A percentile compares a stretch with the other conserved stretches of the same genome.
Evolutionary conservation across 2,797 vertebrate species (phyloP).

Genomic region (Scomberomorus guttatus): DNA sequence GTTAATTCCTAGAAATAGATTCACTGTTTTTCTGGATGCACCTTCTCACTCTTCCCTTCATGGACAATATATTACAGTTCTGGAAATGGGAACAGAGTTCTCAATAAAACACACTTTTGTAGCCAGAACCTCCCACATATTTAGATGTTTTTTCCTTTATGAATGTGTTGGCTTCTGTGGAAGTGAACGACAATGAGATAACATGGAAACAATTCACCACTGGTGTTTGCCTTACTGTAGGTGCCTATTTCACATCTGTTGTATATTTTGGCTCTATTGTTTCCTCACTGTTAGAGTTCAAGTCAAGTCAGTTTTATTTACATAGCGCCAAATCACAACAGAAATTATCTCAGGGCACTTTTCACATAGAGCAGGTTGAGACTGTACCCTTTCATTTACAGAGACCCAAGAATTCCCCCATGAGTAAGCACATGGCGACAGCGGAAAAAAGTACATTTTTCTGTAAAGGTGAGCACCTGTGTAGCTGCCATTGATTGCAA

Average conservation of each 20-base stretch:
- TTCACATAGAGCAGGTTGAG: too few species aligned
- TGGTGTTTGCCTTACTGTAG: neutral
- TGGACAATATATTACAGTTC: neutral
- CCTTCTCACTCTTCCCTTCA: neutral
- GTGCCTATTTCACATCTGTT: neutral
- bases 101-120: too few species aligned
- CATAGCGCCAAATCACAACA: too few species aligned
- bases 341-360: too few species aligned
- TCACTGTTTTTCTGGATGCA: neutral
- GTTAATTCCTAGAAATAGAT: neutral
- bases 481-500: conserved; percentile 68
- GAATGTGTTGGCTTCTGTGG: neutral
- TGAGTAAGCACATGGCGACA: too few species aligned
- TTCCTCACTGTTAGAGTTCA: neutral
- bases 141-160: neutral
- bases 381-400: too few species aligned
- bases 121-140: neutral
- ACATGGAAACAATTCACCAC: neutral
- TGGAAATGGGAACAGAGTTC: neutral
- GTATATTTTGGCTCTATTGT: neutral
- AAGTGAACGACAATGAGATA: neutral
- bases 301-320: too few species aligned
- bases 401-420: too few species aligned
- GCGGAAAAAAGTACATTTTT: neutral
- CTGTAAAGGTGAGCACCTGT: conserved; percentile 57